Conservation (phyloP, 2,888 invertebrate genomes). For the Acronicta aceris region DNA sequence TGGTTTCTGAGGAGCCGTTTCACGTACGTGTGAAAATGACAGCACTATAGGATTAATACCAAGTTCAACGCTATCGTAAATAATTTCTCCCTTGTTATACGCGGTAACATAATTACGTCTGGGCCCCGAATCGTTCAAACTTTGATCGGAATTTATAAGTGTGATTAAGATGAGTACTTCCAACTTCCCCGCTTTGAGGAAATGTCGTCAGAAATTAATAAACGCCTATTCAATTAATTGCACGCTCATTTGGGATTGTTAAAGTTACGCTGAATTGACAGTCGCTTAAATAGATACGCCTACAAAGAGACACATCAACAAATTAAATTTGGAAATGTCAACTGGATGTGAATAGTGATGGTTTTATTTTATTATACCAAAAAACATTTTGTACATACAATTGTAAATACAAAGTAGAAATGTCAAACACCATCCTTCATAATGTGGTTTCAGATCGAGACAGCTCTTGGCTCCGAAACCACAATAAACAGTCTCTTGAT, state of each 20-base stretch:
- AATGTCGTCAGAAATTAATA: constrained; percentile 25
- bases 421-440: no score
- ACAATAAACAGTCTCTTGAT: no score
- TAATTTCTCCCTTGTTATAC: constrained; percentile 27
- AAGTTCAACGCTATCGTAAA: constrained; percentile 29
- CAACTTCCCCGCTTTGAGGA: constrained; percentile 6
- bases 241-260: constrained; percentile 1
- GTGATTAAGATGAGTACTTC: constrained; percentile 12
- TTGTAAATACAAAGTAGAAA: no score
- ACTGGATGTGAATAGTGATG: no score
- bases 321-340: constrained; percentile 1
- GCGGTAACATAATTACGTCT: constrained; percentile 30
- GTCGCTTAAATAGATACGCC: not conserved
- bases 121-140: constrained; percentile 23
- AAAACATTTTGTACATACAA: no score
- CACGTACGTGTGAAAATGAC: constrained; percentile 16
- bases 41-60: constrained; percentile 20
- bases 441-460: no score
- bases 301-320: constrained; percentile 16
- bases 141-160: constrained; percentile 25
- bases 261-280: constrained; percentile 5
- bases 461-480: no score
- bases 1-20: constrained; percentile 25
- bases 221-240: constrained; percentile 11
- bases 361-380: no score